These are phyloP conservation scores for Spinibarbus caldwelli DNA, from an alignment of 2,797 vertebrate species.

Conservation along the genomic window DNA sequence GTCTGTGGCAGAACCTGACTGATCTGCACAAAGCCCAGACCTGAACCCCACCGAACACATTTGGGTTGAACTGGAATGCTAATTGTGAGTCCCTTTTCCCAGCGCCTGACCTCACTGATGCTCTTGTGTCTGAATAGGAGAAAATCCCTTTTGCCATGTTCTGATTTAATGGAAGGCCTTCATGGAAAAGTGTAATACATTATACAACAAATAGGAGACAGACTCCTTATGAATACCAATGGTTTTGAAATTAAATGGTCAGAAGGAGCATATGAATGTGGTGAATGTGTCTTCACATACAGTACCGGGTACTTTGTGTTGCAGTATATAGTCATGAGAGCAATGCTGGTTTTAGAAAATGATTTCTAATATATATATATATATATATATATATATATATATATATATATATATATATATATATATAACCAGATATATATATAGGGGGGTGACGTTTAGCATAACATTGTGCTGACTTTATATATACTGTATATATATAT, in stretches of 20 bases:
- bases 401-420: no score
- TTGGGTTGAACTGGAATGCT: neutral
- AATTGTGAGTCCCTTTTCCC: neutral
- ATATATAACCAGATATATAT: no score
- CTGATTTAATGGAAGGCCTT: neutral
- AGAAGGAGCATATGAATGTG: neutral
- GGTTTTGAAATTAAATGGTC: neutral
- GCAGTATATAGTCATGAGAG: neutral
- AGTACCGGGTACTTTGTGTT: neutral
- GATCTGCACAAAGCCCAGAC: neutral
- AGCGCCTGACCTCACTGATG: neutral
- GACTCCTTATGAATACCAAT: neutral
- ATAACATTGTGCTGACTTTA: no score
- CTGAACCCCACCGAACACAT: neutral
- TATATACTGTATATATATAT: no score
- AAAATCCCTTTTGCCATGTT: neutral
- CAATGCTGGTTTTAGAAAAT: neutral
- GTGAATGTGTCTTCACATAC: neutral
- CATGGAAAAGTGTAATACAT: neutral
- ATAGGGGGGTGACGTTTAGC: no score
- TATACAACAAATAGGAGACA: neutral
- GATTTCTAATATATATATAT: neutral
- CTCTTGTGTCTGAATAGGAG: neutral
- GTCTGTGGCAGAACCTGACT: neutral
- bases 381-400: no score